Base-by-base conservation (phyloP, 2,797 vertebrate species). In the Sitta carolinensis region DNA sequence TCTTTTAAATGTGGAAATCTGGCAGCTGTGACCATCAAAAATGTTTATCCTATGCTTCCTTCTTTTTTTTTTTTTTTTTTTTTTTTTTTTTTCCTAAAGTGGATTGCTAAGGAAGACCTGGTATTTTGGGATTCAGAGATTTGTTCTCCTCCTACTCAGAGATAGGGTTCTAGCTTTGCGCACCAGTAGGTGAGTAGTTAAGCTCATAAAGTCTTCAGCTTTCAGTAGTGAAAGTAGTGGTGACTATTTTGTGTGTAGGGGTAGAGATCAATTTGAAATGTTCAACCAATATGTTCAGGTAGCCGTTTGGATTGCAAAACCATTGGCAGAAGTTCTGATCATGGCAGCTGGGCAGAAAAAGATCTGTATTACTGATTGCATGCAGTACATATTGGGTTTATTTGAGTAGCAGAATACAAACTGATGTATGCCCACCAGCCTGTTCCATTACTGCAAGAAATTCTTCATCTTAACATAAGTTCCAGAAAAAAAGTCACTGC, bases 91-190 rank as follows among this genome's bases (percentile, higher is more conserved):
- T 52, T 14, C 7, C 5, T 4, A 17, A 5, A 52, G 38, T 1
- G 3, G 19, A 64, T 47, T 30, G 18, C 40, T 68, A 36, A 73
- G 59, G 45, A 86, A 85, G 32, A 70, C 10, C 7, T 36, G 25
- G 6, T 57, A 14, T 58, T 93, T 22, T 30, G 47, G 13, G n/a
- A 10, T 34, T 82, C 20, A 59, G n/a, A 12, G 11, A 57, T 66
- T 84, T 58, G 29, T 83, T 70, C 17, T 58, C 8, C 16, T 32
- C 5, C 16, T 32, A 11, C 25, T 8, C 21, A 48, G n/a, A 48
- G 16, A 43, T 0, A 0, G 1, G 2, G 3, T 40, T 64, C 26
- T n/a, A 36, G 19, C 26, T 84, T 83, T 63, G 12, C 29, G 58
- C 11, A 50, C 13, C 40, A 45, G 3, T 30, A n/a, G 17, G 23